Evolutionary conservation across 92 coral and sea anemone genomes (phyloP).

Genomic region (Umimayanthus chanpuru): DNA sequence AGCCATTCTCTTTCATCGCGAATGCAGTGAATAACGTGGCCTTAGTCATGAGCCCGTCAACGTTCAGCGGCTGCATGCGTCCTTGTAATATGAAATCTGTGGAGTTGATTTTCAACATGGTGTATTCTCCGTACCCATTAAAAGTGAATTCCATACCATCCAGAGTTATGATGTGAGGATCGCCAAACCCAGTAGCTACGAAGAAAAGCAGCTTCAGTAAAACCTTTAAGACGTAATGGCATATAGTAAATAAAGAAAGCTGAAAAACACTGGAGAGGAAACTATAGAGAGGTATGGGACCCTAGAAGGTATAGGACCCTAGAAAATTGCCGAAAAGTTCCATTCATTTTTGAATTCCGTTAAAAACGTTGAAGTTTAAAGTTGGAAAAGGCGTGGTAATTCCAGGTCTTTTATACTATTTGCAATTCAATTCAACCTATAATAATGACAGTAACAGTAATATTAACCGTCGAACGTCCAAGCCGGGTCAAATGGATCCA

Average conservation of each 20-base stretch:
- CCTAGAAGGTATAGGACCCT: no score
- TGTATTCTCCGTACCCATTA: constrained; percentile 86
- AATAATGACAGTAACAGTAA: neutral
- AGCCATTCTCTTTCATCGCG: constrained; percentile 67
- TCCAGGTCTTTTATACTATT: neutral
- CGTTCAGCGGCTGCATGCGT: constrained; percentile 80
- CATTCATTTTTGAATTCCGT: no score
- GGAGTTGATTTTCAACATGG: constrained; percentile 60
- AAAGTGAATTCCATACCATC: constrained; percentile 84
- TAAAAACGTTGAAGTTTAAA: no score
- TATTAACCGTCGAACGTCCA: no score
- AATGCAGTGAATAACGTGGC: constrained; percentile 84
- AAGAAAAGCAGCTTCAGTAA: no score
- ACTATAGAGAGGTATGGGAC: no score
- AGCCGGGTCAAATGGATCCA: no score
- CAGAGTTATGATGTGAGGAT: constrained; percentile 91
- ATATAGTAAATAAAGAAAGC: no score
- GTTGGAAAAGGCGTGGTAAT: no score
- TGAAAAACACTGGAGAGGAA: no score
- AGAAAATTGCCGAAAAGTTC: no score
- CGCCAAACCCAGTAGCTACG: constrained; percentile 84
- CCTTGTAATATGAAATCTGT: constrained; percentile 76
- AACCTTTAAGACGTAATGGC: no score
- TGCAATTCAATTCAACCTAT: neutral
- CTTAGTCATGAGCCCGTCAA: constrained; percentile 43